Percentiles rank a stretch among this genome's conserved stretches.
phyloP scores from a whole-genome alignment of 1,140 invertebrate species.

The Ips typographus region DNA sequence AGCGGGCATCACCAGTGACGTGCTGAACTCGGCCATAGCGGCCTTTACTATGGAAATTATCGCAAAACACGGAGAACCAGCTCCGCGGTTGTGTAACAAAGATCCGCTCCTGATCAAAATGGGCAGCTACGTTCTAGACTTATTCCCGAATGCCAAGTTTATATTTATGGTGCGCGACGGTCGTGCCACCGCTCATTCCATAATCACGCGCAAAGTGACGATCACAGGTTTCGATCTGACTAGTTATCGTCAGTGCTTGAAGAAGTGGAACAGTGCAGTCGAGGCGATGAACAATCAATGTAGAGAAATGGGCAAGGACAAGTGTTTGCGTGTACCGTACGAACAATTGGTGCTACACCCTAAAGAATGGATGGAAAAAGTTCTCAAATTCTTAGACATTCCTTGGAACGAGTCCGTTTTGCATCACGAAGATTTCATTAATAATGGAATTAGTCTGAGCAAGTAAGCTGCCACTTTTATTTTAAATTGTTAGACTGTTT shows the following conservation, averaged over 20 bases:
- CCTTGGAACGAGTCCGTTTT: constrained; percentile 95
- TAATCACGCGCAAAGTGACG: constrained; percentile 89
- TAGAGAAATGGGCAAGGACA: constrained; percentile 76
- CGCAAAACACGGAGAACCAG: constrained; percentile 91
- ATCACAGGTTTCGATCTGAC: constrained; percentile 96
- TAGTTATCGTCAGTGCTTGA: constrained; percentile 90
- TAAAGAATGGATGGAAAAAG: constrained; percentile 82
- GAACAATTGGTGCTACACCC: constrained; percentile 97
- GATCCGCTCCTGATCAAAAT: constrained; percentile 97
- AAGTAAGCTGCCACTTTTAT: constrained; percentile 68
- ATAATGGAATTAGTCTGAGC: constrained; percentile 88
- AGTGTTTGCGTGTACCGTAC: constrained; percentile 88
- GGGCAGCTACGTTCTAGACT: constrained; percentile 78
- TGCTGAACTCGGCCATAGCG: constrained; percentile 92
- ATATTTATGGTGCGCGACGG: constrained; percentile 97
- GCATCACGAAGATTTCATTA: constrained; percentile 96
- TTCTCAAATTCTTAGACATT: constrained; percentile 88
- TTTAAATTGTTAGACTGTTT: too few species aligned
- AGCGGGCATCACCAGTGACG: constrained; percentile 90
- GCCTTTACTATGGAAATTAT: constrained; percentile 97
- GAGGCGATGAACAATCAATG: constrained; percentile 94
- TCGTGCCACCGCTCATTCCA: constrained; percentile 96
- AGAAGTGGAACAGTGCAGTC: constrained; percentile 95
- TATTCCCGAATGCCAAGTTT: constrained; percentile 89
- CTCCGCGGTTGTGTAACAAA: constrained; percentile 94